Percentiles rank a stretch among this genome's conserved stretches.
These are phyloP conservation scores for Microplitis demolitor DNA, from an alignment of 1,140 invertebrate genomes.

Conservation along the genomic window DNA sequence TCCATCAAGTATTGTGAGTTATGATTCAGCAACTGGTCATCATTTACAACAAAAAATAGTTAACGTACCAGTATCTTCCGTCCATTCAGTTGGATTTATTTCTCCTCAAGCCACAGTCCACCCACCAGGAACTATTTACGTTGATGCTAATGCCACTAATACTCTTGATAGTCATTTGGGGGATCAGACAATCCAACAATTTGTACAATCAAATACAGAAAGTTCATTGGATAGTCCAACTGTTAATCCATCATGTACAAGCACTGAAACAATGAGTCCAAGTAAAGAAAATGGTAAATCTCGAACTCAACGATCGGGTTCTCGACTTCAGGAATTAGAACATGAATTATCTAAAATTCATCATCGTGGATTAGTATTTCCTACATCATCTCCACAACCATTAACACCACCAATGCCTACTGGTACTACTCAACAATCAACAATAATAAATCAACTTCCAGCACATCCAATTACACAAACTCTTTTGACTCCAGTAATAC, in stretches of 20 bases:
- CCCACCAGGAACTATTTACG: slow-evolving; percentile 32
- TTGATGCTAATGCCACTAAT: slow-evolving; percentile 12
- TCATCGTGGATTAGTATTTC: slow-evolving; percentile 42
- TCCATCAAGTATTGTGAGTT: slow-evolving; percentile 53
- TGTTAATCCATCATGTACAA: slow-evolving; percentile 27
- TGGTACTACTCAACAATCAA: slow-evolving; percentile 30
- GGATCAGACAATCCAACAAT: slow-evolving; percentile 30
- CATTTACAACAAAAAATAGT: slow-evolving; percentile 67
- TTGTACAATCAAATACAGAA: neutral
- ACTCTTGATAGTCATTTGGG: neutral
- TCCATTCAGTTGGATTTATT: slow-evolving; percentile 55
- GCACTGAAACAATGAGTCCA: slow-evolving; percentile 52
- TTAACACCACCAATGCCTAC: slow-evolving; percentile 45
- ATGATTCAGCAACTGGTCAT: slow-evolving; percentile 62
- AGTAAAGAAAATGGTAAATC: slow-evolving; percentile 53
- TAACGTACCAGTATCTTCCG: slow-evolving; percentile 49
- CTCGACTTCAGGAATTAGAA: slow-evolving; percentile 55
- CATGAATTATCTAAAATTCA: slow-evolving; percentile 59
- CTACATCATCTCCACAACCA: slow-evolving; percentile 46
- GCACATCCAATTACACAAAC: slow-evolving; percentile 32
- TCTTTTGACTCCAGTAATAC: slow-evolving; percentile 42
- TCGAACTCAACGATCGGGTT: slow-evolving; percentile 48
- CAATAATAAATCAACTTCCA: slow-evolving; percentile 30
- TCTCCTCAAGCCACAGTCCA: slow-evolving; percentile 62
- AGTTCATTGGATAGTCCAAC: slow-evolving; percentile 49